These are phyloP conservation scores for Microplitis manilae DNA, from an alignment of 2,888 invertebrate genomes.

Conservation along the genomic window DNA sequence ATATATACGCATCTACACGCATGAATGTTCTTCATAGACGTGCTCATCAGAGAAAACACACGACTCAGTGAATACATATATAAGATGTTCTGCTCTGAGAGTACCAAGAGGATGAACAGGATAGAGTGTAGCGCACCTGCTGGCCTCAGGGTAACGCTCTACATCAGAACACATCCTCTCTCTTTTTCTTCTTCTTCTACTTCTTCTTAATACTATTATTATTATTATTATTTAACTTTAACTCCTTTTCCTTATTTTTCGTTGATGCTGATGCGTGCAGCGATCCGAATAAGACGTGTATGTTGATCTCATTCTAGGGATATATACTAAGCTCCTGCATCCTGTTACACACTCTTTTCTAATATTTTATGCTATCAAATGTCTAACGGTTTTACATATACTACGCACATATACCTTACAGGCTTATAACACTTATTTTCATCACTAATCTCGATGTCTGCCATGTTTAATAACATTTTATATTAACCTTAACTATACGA, in stretches of 20 bases:
- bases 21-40: conserved; percentile 45
- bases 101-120: conserved; percentile 55
- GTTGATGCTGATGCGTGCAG: conserved; percentile 6
- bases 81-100: conserved; percentile 27
- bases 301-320: conserved; percentile 35
- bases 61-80: conserved; percentile 8
- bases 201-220: conserved; percentile 13
- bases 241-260: conserved; percentile 15
- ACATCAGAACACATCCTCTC: conserved; percentile 5
- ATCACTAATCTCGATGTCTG: too few species aligned
- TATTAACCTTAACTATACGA: too few species aligned
- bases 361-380: conserved; percentile 27
- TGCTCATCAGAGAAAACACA: conserved; percentile 38
- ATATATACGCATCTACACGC: conserved; percentile 43
- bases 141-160: conserved; percentile 60
- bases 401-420: not conserved
- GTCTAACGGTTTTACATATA: conserved; percentile 25
- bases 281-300: not conserved
- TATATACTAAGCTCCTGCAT: conserved; percentile 28
- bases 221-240: not conserved
- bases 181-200: conserved; percentile 22
- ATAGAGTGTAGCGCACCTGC: conserved; percentile 64
- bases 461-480: too few species aligned
- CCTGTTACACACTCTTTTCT: conserved; percentile 24
- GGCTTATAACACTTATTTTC: not conserved